phyloP scores from a whole-genome alignment of 2,113 vertebrate genomes.

The Poeciliopsis occidentalis region DNA sequence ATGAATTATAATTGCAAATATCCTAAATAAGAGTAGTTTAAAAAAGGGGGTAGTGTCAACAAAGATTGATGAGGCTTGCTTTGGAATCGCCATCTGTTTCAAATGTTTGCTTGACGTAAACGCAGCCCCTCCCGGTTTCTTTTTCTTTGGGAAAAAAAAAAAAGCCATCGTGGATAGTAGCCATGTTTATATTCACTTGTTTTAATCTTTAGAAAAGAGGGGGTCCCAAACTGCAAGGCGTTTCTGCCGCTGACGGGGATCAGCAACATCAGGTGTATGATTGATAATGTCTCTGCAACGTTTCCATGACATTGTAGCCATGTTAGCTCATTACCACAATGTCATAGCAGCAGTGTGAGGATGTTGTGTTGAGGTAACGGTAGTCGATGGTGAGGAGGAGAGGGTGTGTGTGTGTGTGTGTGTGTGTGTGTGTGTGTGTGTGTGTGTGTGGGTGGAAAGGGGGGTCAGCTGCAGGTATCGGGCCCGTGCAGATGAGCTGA shows the following conservation, averaged over 20 bases:
- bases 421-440: too few relatives aligned
- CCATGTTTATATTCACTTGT: constrained; percentile 53
- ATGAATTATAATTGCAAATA: constrained; percentile 84
- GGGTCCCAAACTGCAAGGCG: not conserved
- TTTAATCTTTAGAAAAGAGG: constrained; percentile 1
- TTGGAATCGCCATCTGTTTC: constrained; percentile 77
- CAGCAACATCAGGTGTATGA: constrained; percentile 80
- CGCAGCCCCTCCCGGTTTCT: constrained; percentile 19
- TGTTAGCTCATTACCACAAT: constrained; percentile 82
- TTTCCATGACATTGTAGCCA: constrained; percentile 81
- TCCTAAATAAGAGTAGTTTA: constrained; percentile 82
- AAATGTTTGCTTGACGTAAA: constrained; percentile 68
- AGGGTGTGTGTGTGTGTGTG: not conserved
- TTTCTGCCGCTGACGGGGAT: constrained; percentile 75
- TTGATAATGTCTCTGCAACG: constrained; percentile 78
- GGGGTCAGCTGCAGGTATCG: constrained; percentile 76
- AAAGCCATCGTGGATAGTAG: constrained; percentile 51
- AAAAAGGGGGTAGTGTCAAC: constrained; percentile 81
- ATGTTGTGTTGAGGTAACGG: constrained; percentile 66
- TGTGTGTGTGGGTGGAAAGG: constrained; percentile 3
- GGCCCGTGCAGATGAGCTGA: constrained; percentile 78
- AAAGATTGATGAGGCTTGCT: constrained; percentile 82
- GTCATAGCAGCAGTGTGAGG: constrained; percentile 73
- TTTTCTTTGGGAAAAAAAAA: constrained; percentile 51
- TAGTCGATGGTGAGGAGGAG: constrained; percentile 21